Conservation (phyloP, 2,797 vertebrate species). For the Sebastes jordani region DNA sequence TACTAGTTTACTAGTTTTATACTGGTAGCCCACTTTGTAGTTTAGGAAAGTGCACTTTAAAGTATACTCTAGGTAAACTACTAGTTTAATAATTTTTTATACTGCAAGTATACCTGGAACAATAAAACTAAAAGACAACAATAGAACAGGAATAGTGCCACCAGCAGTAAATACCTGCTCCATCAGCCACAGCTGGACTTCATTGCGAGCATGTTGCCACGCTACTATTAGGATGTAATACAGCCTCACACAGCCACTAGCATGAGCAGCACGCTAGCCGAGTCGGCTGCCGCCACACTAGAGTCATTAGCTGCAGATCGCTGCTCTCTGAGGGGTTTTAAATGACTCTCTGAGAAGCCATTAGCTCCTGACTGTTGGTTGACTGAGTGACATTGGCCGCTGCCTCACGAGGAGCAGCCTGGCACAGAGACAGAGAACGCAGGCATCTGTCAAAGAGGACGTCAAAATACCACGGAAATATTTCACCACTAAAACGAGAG, state of each 20-base stretch:
- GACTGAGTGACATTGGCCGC: conserved; percentile 15
- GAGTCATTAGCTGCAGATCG: conserved; percentile 26
- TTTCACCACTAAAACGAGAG: background rate
- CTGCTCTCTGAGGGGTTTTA: conserved; percentile 32
- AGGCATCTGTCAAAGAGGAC: background rate
- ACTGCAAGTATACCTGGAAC: too few species aligned
- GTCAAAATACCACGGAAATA: background rate
- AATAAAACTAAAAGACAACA: too few species aligned
- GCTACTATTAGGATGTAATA: background rate
- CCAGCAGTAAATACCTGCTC: too few species aligned
- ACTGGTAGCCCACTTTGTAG: too few species aligned
- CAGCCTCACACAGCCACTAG: background rate
- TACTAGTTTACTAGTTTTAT: too few species aligned
- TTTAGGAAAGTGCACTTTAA: too few species aligned
- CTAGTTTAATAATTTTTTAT: too few species aligned
- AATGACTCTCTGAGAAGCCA: conserved; percentile 27
- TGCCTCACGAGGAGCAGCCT: background rate
- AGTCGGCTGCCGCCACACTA: background rate
- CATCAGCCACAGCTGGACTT: too few species aligned
- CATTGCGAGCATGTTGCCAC: background rate
- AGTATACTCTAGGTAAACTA: too few species aligned
- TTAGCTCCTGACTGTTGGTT: conserved; percentile 18
- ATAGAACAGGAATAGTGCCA: too few species aligned
- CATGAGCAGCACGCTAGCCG: background rate
- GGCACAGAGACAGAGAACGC: background rate